Evolutionary conservation across 2,113 vertebrate species (phyloP).

Genomic region (Silurus glanis): DNA sequence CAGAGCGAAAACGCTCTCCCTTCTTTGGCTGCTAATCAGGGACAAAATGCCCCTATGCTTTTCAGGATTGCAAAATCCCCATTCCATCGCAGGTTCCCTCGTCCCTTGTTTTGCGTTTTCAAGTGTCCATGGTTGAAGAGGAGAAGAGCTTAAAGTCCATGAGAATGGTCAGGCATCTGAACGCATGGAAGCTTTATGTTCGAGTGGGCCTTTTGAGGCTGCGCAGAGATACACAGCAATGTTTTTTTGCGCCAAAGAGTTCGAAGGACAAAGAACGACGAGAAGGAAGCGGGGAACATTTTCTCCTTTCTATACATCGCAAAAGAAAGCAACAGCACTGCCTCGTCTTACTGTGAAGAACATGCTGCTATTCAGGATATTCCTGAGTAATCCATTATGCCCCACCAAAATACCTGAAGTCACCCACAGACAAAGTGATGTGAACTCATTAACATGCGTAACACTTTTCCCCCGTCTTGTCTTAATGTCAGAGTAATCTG

Average conservation of each 20-base stretch:
- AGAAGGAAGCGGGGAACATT: not conserved
- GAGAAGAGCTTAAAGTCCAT: constrained; percentile 39
- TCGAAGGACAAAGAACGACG: not conserved
- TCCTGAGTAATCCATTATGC: not conserved
- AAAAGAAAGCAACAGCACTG: not conserved
- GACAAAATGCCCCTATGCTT: constrained; percentile 72
- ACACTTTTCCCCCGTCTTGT: constrained; percentile 10
- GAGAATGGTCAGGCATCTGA: constrained; percentile 59
- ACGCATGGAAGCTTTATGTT: constrained; percentile 44
- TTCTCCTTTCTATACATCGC: not conserved
- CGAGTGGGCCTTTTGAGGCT: constrained; percentile 28
- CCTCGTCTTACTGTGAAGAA: not conserved
- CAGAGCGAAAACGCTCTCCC: constrained; percentile 74
- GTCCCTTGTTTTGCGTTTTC: constrained; percentile 46
- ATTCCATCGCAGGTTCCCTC: constrained; percentile 60
- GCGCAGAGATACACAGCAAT: not conserved
- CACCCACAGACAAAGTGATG: constrained; percentile 25
- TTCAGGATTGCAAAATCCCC: constrained; percentile 66
- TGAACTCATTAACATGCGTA: constrained; percentile 30
- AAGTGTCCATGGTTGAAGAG: constrained; percentile 53
- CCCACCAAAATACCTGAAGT: constrained; percentile 1
- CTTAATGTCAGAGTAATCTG: constrained; percentile 39
- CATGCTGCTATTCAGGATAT: not conserved
- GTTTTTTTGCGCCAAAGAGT: not conserved
- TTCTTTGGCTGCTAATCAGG: constrained; percentile 76